Conservation (phyloP, 1,140 invertebrate genomes). For the Zaprionus capensis region DNA sequence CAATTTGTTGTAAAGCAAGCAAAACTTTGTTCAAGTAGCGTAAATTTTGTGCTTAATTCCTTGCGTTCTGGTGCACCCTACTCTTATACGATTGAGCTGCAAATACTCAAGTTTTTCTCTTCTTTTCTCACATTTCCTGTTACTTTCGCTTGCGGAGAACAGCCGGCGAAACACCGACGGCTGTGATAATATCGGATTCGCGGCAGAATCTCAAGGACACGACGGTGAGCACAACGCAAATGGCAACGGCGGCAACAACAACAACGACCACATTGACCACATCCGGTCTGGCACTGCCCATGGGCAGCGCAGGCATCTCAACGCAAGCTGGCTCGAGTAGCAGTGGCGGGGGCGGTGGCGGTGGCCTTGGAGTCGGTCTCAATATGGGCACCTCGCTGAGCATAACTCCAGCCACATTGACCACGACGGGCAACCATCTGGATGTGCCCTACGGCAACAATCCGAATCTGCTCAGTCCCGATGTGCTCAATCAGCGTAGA, state of each 20-base stretch:
- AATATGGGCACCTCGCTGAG: constrained; percentile 62
- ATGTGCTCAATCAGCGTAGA: constrained; percentile 90
- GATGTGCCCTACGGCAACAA: constrained; percentile 91
- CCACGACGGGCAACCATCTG: constrained; percentile 88
- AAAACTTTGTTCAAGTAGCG: constrained; percentile 50
- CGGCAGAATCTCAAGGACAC: constrained; percentile 83
- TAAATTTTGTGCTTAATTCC: constrained; percentile 43
- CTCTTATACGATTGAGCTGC: constrained; percentile 25
- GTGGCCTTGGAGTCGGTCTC: constrained; percentile 51
- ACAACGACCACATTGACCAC: constrained; percentile 72
- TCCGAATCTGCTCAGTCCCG: constrained; percentile 92
- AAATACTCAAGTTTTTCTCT: constrained; percentile 14
- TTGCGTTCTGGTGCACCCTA: constrained; percentile 25
- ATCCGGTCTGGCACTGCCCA: constrained; percentile 57
- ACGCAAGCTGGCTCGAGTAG: constrained; percentile 13
- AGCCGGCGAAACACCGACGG: constrained; percentile 81
- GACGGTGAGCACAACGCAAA: constrained; percentile 65
- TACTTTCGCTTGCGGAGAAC: constrained; percentile 1
- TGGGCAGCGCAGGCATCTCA: constrained; percentile 27
- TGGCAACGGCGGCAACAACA: constrained; percentile 70
- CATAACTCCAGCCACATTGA: constrained; percentile 63
- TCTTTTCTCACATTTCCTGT: constrained; percentile 5
- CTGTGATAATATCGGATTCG: constrained; percentile 84
- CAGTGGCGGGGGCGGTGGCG: constrained; percentile 31
- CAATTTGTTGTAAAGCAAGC: constrained; percentile 36